Conservation (phyloP, 2,888 invertebrate species). For the Xestia sexstrigata region DNA sequence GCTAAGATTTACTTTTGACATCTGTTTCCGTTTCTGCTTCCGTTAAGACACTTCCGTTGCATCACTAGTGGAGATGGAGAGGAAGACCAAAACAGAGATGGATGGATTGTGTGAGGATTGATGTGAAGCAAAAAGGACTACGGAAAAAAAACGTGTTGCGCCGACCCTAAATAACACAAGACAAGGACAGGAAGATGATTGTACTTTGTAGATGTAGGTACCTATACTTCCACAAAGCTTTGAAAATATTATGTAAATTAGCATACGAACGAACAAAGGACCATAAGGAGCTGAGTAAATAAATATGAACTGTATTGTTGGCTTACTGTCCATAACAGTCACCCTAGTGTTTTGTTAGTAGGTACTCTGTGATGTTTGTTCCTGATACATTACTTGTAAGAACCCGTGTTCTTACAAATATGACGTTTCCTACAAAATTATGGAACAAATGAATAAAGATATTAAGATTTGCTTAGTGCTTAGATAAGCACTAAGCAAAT, state of each 20-base stretch:
- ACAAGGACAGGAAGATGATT: no score
- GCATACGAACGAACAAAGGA: slow-evolving; percentile 26
- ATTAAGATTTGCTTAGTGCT: neutral
- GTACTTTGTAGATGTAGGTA: neutral
- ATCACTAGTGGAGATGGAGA: no score
- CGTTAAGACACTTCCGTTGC: no score
- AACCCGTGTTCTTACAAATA: slow-evolving; percentile 15
- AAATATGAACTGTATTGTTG: slow-evolving; percentile 37
- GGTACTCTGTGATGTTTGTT: slow-evolving; percentile 65
- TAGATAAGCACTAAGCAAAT: no score
- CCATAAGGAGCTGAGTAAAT: slow-evolving; percentile 24
- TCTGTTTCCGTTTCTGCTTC: no score
- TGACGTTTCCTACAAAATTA: slow-evolving; percentile 26
- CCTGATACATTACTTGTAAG: slow-evolving; percentile 62
- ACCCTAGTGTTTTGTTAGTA: slow-evolving; percentile 10
- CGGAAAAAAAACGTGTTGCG: no score
- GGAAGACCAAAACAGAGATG: no score
- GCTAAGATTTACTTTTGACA: no score
- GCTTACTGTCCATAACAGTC: slow-evolving; percentile 34
- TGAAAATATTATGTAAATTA: slow-evolving; percentile 18
- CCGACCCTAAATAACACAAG: no score
- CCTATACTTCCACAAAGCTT: neutral
- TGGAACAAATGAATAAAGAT: neutral
- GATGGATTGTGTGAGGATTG: no score
- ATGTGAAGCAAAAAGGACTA: no score